Conservation (phyloP, 1,140 invertebrate genomes). For the Trichoplusia ni region DNA sequence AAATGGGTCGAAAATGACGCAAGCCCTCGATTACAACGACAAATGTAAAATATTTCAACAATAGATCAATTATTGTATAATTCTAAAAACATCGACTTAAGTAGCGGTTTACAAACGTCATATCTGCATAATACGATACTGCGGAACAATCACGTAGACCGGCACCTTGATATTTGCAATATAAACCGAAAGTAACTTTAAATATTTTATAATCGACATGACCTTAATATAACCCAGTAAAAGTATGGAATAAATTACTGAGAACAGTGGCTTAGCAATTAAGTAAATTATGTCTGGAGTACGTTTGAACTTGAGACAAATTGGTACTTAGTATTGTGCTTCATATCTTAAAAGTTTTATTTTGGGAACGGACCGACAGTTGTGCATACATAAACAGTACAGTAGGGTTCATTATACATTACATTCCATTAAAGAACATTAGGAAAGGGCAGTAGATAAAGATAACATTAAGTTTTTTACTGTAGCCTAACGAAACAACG, state of each 20-base stretch:
- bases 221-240: not conserved
- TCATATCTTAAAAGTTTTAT: slow-evolving; percentile 13
- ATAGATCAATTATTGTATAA: too few species aligned
- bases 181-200: not conserved
- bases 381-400: not conserved
- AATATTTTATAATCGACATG: too few species aligned
- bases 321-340: not conserved
- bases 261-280: slow-evolving; percentile 8
- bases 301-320: too few species aligned
- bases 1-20: too few species aligned
- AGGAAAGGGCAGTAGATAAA: not conserved
- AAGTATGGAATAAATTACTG: slow-evolving; percentile 4
- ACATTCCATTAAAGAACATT: slow-evolving; percentile 5
- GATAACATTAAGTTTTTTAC: not conserved
- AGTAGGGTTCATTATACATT: not conserved
- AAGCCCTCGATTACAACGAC: too few species aligned
- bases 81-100: too few species aligned
- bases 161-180: not conserved
- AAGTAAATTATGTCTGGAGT: slow-evolving; percentile 13
- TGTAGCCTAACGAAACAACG: too few species aligned
- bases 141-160: too few species aligned
- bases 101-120: too few species aligned
- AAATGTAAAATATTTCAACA: too few species aligned
- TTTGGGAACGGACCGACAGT: slow-evolving; percentile 5
- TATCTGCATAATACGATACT: too few species aligned